These are phyloP conservation scores for Microtus richardsoni DNA, from an alignment of 2,113 vertebrate species.

Conservation along the genomic window DNA sequence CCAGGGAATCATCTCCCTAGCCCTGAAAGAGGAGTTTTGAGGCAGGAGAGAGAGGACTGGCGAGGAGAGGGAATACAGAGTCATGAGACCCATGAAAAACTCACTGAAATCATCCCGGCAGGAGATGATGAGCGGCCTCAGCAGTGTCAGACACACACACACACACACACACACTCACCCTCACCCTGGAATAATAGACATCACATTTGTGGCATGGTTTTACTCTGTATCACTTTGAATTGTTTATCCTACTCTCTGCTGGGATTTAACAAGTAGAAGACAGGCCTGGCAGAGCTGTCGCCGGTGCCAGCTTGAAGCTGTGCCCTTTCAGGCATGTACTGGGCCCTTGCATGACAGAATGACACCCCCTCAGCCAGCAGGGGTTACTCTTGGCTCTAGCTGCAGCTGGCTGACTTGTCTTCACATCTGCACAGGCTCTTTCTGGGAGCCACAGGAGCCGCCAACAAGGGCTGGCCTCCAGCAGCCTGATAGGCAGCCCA, in stretches of 20 bases:
- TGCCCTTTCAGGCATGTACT: conserved; percentile 34
- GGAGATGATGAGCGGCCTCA: not conserved
- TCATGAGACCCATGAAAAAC: not conserved
- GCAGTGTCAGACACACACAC: not conserved
- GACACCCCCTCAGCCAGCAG: not conserved
- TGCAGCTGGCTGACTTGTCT: conserved; percentile 71
- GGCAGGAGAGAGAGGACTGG: not conserved
- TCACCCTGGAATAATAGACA: not conserved
- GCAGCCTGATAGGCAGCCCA: conserved; percentile 78
- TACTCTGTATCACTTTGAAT: not conserved
- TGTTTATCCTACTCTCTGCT: conserved; percentile 45
- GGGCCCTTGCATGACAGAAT: conserved; percentile 38
- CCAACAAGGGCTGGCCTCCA: conserved; percentile 54
- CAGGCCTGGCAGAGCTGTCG: not conserved
- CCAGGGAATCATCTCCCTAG: not conserved
- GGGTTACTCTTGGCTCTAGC: not conserved
- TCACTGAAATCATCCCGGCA: not conserved
- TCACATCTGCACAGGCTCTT: conserved; percentile 43
- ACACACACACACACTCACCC: not conserved
- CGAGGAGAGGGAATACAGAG: not conserved
- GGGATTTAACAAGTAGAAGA: conserved; percentile 59
- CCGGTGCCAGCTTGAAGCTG: not conserved
- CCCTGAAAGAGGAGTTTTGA: not conserved
- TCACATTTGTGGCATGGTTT: not conserved
- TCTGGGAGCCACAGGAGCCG: conserved; percentile 19